phyloP scores from a whole-genome alignment of 2,113 vertebrate species.

The Amphiprion ocellaris region DNA sequence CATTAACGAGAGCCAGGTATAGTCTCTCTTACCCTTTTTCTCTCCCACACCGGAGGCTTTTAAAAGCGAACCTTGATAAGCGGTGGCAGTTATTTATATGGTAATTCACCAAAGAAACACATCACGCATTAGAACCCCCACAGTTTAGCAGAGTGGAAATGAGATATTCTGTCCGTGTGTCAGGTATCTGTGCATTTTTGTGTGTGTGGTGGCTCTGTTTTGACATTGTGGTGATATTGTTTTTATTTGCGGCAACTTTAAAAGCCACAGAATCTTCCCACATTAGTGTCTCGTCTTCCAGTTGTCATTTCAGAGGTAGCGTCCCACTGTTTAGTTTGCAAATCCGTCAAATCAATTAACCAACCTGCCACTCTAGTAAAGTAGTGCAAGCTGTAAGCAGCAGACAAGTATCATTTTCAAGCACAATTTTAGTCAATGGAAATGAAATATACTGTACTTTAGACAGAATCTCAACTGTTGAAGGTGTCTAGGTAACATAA shows the following conservation, averaged over 20 bases:
- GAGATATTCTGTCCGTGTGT: constrained; percentile 1
- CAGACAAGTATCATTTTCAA: no score
- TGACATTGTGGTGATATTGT: constrained; percentile 18
- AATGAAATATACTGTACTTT: no score
- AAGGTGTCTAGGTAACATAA: no score
- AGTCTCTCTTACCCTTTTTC: background rate
- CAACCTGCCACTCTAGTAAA: no score
- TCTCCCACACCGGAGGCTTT: constrained; percentile 20
- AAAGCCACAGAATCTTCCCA: background rate
- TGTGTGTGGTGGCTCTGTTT: background rate
- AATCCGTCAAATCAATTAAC: background rate
- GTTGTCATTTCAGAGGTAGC: background rate
- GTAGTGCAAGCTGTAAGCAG: no score
- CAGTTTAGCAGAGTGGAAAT: constrained; percentile 40
- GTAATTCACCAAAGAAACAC: constrained; percentile 65
- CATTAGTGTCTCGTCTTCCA: background rate
- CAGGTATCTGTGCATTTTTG: background rate
- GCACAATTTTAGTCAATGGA: no score
- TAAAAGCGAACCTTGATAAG: constrained; percentile 59
- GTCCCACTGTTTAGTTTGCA: background rate
- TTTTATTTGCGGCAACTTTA: background rate
- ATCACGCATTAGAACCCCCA: constrained; percentile 33
- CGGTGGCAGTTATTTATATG: constrained; percentile 66
- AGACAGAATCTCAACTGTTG: no score
- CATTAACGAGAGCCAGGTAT: constrained; percentile 28